Base-by-base conservation (phyloP, 2,888 invertebrate species). In the Nomada goodeniana region DNA sequence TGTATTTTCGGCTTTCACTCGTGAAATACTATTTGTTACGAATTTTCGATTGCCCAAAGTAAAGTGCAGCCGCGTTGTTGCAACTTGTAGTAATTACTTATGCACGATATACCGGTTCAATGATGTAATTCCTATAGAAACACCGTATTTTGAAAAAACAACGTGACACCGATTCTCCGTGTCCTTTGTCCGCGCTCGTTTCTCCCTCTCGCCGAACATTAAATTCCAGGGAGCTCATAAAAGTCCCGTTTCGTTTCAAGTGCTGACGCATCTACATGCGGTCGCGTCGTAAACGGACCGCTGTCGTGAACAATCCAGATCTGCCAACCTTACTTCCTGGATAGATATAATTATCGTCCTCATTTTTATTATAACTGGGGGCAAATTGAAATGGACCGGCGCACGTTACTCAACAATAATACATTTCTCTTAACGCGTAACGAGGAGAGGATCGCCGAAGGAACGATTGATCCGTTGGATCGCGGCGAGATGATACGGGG, bases 221-320 rank as follows among this genome's bases (percentile, higher is more conserved):
- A 52, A 55, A 63, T 68, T 52, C 23, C 23, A 23, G 10, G 26
- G 18, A 29, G 26, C 59, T 72, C 52, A 65, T 76, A 65, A 72
- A 72, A 72, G 65, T 76, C 71, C 76, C 72, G 76, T 72, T 76
- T 57, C 53, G 20, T 47, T 72, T 67, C 23, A 72, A 65, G 55
- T 64, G n/a, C n/a, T n/a, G 11, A 26, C 23, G 59, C 77, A 73
- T 77, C 65, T 72, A 65, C 77, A 29, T 23, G n/a, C 18, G 60
- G 44, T 67, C 15, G 53, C 60, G 44, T 55, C 60, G 60, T 67
- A 67, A 73, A 73, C 18, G 44, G 55, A 3, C n/a, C 63, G 50
- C 36, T 59, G 71, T 76, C 76, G 36, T 20, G 47, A 29, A 11
- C 42, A 55, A 78, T 75, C 67, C 50, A 42, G 76, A 76, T 70